Base-by-base conservation (phyloP, 2,797 vertebrate genomes). In the Onychomys leucogaster region DNA sequence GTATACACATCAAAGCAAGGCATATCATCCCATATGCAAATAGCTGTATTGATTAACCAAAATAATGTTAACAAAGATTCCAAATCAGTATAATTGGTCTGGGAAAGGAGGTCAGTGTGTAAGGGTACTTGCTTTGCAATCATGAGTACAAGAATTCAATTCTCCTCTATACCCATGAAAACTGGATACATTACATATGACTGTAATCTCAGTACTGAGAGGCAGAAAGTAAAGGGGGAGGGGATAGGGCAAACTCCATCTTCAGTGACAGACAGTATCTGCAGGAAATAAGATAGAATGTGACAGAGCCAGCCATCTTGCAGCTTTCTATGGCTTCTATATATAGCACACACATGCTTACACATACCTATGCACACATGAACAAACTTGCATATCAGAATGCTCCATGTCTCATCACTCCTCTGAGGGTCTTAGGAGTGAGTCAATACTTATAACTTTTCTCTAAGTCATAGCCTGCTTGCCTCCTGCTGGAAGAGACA, bases 381-480 rank as follows among this genome's bases (percentile, higher is more conserved):
- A 8, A n/a, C 6, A 83, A 27, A n/a, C 1, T 49, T 3, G 10
- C 13, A 46, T 57, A n/a, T 69, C 27, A 76, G n/a, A 21, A 14
- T 9, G 8, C 19, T 25, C 25, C 29, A 76, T 16, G 12, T 13
- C 6, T 34, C 13, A 11, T 75, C 49, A 34, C 4, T 1, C 8
- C 7, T 77, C 61, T 43, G 75, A 49, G 6, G 5, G 17, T 41
- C 76, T 6, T 17, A 63, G 19, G 11, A 63, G 5, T 29, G 13
- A 89, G 34, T 37, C 7, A 9, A 12, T 71, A 10, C 61, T 12
- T 43, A 16, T 2, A 6, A 21, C 14, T 14, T 46, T 4, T 32
- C n/a, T 0, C 8, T 69, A 19, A 82, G 46, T 9, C 19, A 4
- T 0, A 4, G 9, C 17, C 32, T 17, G 34, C 14, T 14, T 55